These are phyloP conservation scores for Hylaeus volcanicus DNA, from an alignment of 1,140 invertebrate species.

Conservation along the genomic window DNA sequence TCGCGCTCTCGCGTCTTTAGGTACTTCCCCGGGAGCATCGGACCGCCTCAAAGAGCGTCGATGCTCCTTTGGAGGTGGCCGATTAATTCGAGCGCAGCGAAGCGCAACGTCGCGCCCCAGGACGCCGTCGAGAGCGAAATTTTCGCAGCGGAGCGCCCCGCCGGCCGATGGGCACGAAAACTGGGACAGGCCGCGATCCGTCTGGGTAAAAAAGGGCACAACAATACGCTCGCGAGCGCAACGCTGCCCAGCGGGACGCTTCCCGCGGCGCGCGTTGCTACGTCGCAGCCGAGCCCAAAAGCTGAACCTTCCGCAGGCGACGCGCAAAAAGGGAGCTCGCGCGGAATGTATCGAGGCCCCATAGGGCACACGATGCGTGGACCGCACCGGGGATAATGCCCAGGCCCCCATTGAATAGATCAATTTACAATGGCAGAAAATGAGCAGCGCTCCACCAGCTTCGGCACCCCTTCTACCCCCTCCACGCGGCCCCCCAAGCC, in stretches of 20 bases:
- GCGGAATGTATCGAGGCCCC: conserved; percentile 67
- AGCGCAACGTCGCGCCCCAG: conserved; percentile 11
- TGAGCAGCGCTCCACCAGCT: conserved; percentile 68
- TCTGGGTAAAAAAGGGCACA: conserved; percentile 63
- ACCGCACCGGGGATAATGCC: conserved; percentile 68
- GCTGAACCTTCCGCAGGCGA: conserved; percentile 38
- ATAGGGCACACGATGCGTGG: conserved; percentile 59
- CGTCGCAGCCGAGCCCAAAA: conserved; percentile 38
- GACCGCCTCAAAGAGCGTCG: background rate
- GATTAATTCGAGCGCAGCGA: conserved; percentile 32
- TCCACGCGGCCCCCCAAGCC: conserved; percentile 10
- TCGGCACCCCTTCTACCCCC: conserved; percentile 32
- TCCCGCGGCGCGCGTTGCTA: conserved; percentile 58
- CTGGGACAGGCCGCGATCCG: conserved; percentile 51
- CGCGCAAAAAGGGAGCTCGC: conserved; percentile 59
- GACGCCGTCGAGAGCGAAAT: conserved; percentile 50
- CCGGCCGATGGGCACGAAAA: conserved; percentile 45
- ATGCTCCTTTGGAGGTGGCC: conserved; percentile 13
- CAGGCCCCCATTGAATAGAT: conserved; percentile 77
- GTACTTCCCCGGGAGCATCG: background rate
- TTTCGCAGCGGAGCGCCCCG: conserved; percentile 44
- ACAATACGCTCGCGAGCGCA: conserved; percentile 63
- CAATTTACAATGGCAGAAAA: conserved; percentile 79
- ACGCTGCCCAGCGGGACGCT: conserved; percentile 68
- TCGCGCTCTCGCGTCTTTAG: too few relatives aligned